These are phyloP conservation scores for Ichneumoninae sp. DNA, from an alignment of 2,888 invertebrate species.

Conservation along the genomic window DNA sequence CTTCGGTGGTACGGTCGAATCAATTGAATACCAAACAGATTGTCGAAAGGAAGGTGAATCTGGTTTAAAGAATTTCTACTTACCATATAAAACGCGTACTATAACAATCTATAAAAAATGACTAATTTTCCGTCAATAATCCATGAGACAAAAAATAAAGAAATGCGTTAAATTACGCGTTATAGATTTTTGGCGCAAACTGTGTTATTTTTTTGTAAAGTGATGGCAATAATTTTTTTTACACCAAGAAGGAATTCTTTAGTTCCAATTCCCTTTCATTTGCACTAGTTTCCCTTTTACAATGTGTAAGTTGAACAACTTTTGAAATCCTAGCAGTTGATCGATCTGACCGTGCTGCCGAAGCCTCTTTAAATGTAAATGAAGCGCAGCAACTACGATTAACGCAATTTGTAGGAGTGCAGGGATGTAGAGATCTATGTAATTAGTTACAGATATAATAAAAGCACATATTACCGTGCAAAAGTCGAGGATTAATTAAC, in stretches of 20 bases:
- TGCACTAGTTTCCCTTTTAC: neutral
- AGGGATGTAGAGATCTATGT: slow-evolving; percentile 13
- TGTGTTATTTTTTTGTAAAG: too few species aligned
- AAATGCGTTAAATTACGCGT: too few species aligned
- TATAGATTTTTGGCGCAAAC: too few species aligned
- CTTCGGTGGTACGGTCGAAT: neutral
- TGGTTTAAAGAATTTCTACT: too few species aligned
- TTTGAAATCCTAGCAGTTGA: neutral
- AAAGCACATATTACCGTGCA: slow-evolving; percentile 3
- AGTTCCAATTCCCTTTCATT: neutral
- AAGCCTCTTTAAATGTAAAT: neutral
- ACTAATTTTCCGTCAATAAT: too few species aligned
- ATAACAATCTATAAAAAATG: too few species aligned
- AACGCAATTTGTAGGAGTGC: neutral
- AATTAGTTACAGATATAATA: slow-evolving; percentile 1
- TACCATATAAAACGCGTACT: too few species aligned
- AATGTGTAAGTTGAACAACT: neutral
- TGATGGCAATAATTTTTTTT: too few species aligned
- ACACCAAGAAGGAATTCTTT: neutral
- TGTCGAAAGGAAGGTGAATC: neutral
- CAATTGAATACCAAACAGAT: neutral
- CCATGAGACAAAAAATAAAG: too few species aligned
- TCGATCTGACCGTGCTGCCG: neutral
- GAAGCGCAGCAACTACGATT: neutral
- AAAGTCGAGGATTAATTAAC: neutral